phyloP scores from a whole-genome alignment of 2,888 invertebrate genomes.

The Elmis aenea region DNA sequence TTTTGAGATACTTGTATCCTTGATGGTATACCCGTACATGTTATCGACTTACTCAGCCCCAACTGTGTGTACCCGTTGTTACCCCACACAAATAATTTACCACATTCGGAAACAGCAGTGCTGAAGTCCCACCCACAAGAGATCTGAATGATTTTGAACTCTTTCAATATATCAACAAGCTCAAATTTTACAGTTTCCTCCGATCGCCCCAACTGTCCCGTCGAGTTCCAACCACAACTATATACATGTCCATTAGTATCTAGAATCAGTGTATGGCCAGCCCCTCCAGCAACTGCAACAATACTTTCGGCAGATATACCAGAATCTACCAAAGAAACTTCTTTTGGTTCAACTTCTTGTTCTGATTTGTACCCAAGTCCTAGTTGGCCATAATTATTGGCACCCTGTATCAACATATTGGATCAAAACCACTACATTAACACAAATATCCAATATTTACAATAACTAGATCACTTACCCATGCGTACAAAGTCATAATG shows the following conservation, averaged over 20 bases:
- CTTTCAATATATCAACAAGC: conserved; percentile 56
- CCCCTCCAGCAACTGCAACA: conserved; percentile 66
- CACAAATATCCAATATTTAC: conserved; percentile 3
- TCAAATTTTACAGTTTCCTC: conserved; percentile 52
- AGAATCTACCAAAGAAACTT: conserved; percentile 37
- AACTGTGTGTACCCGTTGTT: conserved; percentile 75
- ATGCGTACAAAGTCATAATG: conserved; percentile 39
- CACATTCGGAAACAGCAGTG: conserved; percentile 64
- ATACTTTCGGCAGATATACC: conserved; percentile 49
- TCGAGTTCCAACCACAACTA: conserved; percentile 75
- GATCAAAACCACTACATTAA: too few relatives aligned
- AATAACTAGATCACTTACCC: conserved; percentile 37
- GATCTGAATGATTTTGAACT: conserved; percentile 55
- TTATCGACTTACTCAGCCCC: conserved; percentile 53
- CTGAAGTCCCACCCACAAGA: conserved; percentile 82
- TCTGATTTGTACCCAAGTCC: conserved; percentile 65
- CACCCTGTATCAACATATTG: conserved; percentile 64
- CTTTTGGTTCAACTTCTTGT: conserved; percentile 56
- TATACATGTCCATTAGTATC: conserved; percentile 64
- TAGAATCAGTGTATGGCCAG: conserved; percentile 69
- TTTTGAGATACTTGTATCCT: conserved; percentile 44
- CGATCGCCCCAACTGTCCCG: conserved; percentile 63
- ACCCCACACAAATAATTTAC: conserved; percentile 75
- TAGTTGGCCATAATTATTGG: conserved; percentile 79
- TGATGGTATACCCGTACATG: conserved; percentile 45